Evolutionary conservation across 2,888 invertebrate species (phyloP).

Genomic region (Electrophaes corylata): DNA sequence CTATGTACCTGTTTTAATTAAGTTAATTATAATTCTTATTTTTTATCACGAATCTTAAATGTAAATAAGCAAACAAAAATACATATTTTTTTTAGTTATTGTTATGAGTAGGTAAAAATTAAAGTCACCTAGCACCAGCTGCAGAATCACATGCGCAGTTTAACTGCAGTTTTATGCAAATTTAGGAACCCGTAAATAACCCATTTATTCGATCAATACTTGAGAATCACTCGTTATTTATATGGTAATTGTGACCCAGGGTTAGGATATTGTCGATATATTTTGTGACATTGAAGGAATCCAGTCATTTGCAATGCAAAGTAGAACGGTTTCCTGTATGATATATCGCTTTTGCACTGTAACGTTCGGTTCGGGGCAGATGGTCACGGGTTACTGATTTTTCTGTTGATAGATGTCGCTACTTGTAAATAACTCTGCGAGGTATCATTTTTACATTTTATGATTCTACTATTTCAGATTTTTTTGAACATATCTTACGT

Average conservation of each 20-base stretch:
- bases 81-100: constrained; percentile 4
- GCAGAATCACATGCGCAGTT: constrained; percentile 41
- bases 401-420: constrained; percentile 25
- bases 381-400: constrained; percentile 41
- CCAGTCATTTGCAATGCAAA: constrained; percentile 76
- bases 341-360: constrained; percentile 50
- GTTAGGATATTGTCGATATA: constrained; percentile 43
- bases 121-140: constrained; percentile 48
- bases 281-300: constrained; percentile 71
- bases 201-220: constrained; percentile 70
- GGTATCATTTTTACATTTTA: too few species aligned
- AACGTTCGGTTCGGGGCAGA: constrained; percentile 61
- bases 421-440: constrained; percentile 6
- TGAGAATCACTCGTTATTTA: constrained; percentile 78
- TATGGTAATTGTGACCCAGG: constrained; percentile 76
- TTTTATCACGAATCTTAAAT: neutral
- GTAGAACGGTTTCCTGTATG: constrained; percentile 58
- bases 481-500: too few species aligned
- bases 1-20: constrained; percentile 1
- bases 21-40: constrained; percentile 10
- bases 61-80: neutral
- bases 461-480: too few species aligned
- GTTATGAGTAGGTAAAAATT: constrained; percentile 1
- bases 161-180: constrained; percentile 50
- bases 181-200: constrained; percentile 52